Conservation (phyloP, 2,797 vertebrate species). For the Okamejei kenojei region DNA sequence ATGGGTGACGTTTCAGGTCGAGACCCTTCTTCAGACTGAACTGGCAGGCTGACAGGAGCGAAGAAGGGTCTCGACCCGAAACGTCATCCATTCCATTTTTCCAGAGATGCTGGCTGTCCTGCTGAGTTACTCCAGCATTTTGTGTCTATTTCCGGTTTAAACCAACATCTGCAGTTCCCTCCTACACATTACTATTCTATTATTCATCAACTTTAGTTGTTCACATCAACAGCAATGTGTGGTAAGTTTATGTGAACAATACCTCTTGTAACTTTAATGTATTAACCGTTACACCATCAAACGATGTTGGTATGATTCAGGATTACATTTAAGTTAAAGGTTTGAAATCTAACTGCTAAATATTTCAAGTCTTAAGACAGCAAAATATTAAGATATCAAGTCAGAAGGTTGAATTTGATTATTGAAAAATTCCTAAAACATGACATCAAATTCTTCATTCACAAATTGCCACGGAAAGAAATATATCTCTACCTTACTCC, state of each 20-base stretch:
- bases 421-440: not conserved
- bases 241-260: not conserved
- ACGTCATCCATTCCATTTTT: no score
- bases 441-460: not conserved
- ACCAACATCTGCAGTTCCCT: no score
- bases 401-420: not conserved
- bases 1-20: no score
- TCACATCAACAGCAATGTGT: not conserved
- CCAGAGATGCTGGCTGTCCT: no score
- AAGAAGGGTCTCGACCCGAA: no score
- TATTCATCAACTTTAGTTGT: not conserved
- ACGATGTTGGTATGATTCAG: not conserved
- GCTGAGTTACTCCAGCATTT: no score
- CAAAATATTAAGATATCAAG: not conserved
- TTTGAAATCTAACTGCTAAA: not conserved
- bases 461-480: constrained; percentile 38
- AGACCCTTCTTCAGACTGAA: no score
- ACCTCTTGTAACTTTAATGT: not conserved
- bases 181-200: no score
- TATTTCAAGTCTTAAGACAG: not conserved
- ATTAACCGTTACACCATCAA: not conserved
- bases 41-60: no score
- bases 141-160: no score
- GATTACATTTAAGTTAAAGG: not conserved
- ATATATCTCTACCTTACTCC: constrained; percentile 81